Evolutionary conservation across 1,140 invertebrate species (phyloP), one percentile per base, ranked within the genome.

Genomic region (Pseudachorutes palmiensis): DNA sequence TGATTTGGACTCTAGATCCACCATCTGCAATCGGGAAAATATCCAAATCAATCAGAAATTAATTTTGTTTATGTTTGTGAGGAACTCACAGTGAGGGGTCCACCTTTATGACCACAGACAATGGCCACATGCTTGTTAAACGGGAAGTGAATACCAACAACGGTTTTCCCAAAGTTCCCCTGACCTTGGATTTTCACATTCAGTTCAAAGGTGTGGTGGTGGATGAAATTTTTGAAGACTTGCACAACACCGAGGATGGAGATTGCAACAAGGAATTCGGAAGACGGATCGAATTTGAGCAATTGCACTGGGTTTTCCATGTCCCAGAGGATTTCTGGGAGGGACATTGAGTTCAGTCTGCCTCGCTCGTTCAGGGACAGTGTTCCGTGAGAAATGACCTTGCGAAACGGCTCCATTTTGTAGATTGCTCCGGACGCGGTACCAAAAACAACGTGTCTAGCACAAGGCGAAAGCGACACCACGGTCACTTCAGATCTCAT

Each of bases 81-180:
- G 24, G 24, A 55, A 55, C 51, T 55, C 24, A 55, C 51, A 14
- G 24, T 26, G 12, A 55, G 5, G 3, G 51, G 51, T 24, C 24
- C 24, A 22, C 51, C 30, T 33, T 65, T 55, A n/a, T 65, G 49
- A 14, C 24, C 36, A 28, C 57, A 41, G 58, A 61, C 58, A n/a
- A 66, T 28, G 19, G 33, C 57, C 2, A 66, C 28, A 36, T 26
- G 5, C 16, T 26, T 1, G 22, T 61, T 2, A 29, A 66, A 66
- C 5, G 65, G 65, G 31, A 66, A 66, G 32, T 66, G 65, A 61
- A 66, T 22, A 33, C 58, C 58, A 45, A 61, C 59, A 32, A 61
- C 33, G 19, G 3, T 9, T 2, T 24, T 14, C 12, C 45, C 33
- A 36, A 64, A 19, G 12, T 9, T n/a, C n/a, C n/a, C n/a, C n/a